phyloP scores from a whole-genome alignment of 1,140 invertebrate genomes.

The Lasioglossum baleicum region DNA sequence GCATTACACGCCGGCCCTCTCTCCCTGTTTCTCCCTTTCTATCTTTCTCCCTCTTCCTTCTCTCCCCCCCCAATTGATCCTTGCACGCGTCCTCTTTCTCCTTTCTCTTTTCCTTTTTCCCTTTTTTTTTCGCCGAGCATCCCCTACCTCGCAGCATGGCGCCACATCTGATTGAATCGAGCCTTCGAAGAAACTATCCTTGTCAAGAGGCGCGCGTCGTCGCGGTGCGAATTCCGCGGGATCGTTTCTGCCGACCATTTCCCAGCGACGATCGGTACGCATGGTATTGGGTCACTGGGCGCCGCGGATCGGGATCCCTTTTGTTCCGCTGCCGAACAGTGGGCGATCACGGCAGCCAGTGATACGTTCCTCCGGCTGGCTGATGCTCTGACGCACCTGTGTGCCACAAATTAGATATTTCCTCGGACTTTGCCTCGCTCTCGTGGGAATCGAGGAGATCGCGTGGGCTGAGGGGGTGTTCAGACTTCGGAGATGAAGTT shows the following conservation, averaged over 20 bases:
- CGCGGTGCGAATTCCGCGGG: constrained; percentile 67
- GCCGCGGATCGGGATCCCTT: constrained; percentile 34
- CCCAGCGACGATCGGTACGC: constrained; percentile 58
- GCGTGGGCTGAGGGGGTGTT: no score
- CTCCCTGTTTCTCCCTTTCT: not conserved
- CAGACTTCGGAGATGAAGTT: no score
- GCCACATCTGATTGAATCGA: constrained; percentile 75
- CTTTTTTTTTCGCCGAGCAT: not conserved
- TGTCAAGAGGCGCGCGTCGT: constrained; percentile 46
- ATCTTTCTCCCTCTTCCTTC: not conserved
- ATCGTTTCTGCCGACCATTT: constrained; percentile 59
- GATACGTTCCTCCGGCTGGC: no score
- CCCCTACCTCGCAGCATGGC: constrained; percentile 57
- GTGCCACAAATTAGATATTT: no score
- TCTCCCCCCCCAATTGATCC: no score
- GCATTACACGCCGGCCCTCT: constrained; percentile 54
- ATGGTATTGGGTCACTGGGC: constrained; percentile 58
- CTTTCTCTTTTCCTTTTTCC: not conserved
- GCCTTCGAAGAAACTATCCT: constrained; percentile 46
- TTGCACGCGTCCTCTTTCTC: no score
- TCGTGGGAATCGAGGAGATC: no score
- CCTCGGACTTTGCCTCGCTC: no score
- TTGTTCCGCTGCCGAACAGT: constrained; percentile 41
- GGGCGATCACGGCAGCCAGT: constrained; percentile 10
- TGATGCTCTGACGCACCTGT: no score